A percentile compares a stretch with the other conserved stretches of the same genome.
These are phyloP conservation scores for Drosophila austrosaltans DNA, from an alignment of 2,888 invertebrate species.

Conservation along the genomic window DNA sequence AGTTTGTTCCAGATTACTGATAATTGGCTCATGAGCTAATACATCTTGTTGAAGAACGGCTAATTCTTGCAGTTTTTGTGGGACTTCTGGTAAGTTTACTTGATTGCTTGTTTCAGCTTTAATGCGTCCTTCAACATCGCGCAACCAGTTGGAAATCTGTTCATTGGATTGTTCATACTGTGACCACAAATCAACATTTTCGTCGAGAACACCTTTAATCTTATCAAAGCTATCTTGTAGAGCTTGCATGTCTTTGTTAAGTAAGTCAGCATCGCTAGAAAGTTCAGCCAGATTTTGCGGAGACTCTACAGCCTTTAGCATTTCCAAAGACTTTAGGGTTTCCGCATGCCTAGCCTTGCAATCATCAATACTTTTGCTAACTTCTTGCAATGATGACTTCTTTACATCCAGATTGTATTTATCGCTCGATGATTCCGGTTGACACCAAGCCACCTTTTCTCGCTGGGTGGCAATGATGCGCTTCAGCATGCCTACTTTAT, in stretches of 20 bases:
- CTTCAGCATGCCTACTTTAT: constrained; percentile 92
- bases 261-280: constrained; percentile 88
- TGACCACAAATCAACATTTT: constrained; percentile 90
- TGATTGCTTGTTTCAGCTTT: constrained; percentile 89
- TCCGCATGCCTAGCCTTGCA: constrained; percentile 88
- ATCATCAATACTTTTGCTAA: constrained; percentile 89
- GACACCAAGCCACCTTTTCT: constrained; percentile 96
- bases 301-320: constrained; percentile 89
- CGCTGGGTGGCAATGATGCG: constrained; percentile 91
- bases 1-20: constrained; percentile 87
- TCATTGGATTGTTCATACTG: constrained; percentile 92
- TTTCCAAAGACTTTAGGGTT: constrained; percentile 88
- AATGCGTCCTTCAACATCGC: constrained; percentile 90
- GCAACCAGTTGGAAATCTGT: constrained; percentile 89
- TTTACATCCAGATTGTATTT: constrained; percentile 97
- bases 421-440: constrained; percentile 94
- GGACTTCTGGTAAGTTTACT: constrained; percentile 88
- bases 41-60: constrained; percentile 87
- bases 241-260: constrained; percentile 89
- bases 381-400: constrained; percentile 90
- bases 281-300: constrained; percentile 88
- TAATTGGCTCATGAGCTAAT: constrained; percentile 86
- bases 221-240: constrained; percentile 88
- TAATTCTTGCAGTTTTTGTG: constrained; percentile 88
- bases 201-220: constrained; percentile 87